Evolutionary conservation across 2,797 vertebrate genomes (phyloP), one percentile per base, ranked within the genome.

Genomic region (Perodicticus potto): DNA sequence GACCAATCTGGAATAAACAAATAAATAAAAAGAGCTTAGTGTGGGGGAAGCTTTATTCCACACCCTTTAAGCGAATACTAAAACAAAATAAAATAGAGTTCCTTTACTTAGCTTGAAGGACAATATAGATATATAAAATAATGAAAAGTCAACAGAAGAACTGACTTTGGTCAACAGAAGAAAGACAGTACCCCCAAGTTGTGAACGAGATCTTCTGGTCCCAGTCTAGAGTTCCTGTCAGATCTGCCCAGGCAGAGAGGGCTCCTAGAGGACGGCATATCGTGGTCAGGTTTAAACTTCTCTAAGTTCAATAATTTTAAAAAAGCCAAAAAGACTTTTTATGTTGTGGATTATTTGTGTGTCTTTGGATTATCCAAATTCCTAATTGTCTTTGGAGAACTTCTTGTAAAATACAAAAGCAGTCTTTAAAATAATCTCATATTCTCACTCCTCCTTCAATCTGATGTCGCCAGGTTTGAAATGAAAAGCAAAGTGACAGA

Each of bases 281-380:
- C 81, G 13, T 53, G 16, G 37, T 65, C 32, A 11, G 4, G 40
- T 88, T 87, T 87, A 85, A 73, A 82, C 13, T 84, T 84, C 22
- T 63, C 1, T 53, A 55, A 93, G 55, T 77, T 22, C 92, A 87
- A 95, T 29, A 40, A 70, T 67, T 70, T 32, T 83, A 78, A 74
- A 91, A 40, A 72, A 45, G 45, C 59, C 63, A 83, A 16, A 94
- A 78, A 63, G 3, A 61, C 6, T 32, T 87, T 93, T 69, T 83
- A 86, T 61, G 11, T 81, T 83, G 59, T 57, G 32, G 5, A 25
- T 96, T 88, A 92, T 93, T 93, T 95, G 32, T 86, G 7, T 27
- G 86, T 72, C 65, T 97, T 69, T 29, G 94, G 67, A 76, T 91
- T 86, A 80, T 85, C 53, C 59, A 77, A 73, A 77, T 86, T 87